These are phyloP conservation scores for Panthera tigris DNA, from an alignment of 2,113 vertebrate species.

Conservation along the genomic window DNA sequence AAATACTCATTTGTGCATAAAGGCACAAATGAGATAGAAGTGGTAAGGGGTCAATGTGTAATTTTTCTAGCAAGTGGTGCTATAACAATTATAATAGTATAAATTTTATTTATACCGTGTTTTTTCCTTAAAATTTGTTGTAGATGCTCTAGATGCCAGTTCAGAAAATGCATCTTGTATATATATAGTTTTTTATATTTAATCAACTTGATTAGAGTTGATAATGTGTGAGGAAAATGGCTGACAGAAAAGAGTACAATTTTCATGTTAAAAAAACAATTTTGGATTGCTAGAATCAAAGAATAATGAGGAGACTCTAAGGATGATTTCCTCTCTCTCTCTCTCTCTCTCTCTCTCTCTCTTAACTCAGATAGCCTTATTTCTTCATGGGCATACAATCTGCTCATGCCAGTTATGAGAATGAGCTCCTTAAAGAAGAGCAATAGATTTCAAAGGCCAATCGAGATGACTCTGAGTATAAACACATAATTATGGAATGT, in stretches of 20 bases:
- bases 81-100: not conserved
- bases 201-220: conserved; percentile 28
- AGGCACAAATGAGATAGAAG: not conserved
- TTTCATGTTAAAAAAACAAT: conserved; percentile 65
- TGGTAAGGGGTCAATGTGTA: not conserved
- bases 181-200: not conserved
- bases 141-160: not conserved
- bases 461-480: not conserved
- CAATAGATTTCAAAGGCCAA: conserved; percentile 12
- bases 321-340: not conserved
- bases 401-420: not conserved
- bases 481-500: not conserved
- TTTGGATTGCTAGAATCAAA: not conserved
- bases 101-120: conserved; percentile 24
- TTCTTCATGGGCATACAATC: not conserved
- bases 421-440: conserved; percentile 44
- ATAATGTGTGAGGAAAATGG: conserved; percentile 1
- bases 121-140: not conserved
- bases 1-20: not conserved
- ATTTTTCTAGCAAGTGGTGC: not conserved
- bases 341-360: not conserved
- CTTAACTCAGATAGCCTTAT: not conserved
- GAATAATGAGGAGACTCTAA: not conserved
- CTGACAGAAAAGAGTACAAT: not conserved
- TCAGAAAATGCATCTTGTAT: conserved; percentile 3